Base-by-base conservation (phyloP, 2,113 vertebrate species). In the Gopherus evgoodei region DNA sequence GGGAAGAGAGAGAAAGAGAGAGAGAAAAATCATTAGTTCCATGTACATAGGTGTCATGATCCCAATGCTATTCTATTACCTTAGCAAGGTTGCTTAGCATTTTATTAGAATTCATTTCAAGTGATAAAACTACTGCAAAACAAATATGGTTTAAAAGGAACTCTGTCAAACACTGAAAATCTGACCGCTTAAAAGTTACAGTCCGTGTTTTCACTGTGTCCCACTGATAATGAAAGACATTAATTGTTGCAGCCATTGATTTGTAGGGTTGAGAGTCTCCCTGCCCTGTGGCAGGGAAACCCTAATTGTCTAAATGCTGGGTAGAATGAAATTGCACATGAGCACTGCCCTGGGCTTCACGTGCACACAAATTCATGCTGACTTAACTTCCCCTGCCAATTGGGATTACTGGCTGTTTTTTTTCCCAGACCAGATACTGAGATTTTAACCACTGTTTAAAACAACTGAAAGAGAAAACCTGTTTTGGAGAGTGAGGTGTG, bases 21-120 rank as follows among this genome's bases (percentile, higher is more conserved):
- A 93, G 59, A 62, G 92, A 81, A 65, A 97, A 96, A 86, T 95
- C 91, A 97, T 98, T 96, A 98, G 94, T 91, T 94, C 56, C 83
- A 96, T 11, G 69, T 52, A 88, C 79, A 65, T 5, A 95, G 81
- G 87, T 94, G 84, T 21, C 86, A 95, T 42, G 85, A 96, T 94
- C 92, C 94, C 91, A 91, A 93, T 90, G 42, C 2, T 78, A 90
- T 95, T 90, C 62, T 83, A 78, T 14, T 84, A 87, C 76, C 91
- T 76, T 38, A 88, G 16, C 86, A 42, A 95, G 62, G 96, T 72
- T 38, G 84, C 78, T n/a, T 29, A 31, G 52, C 2, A 87, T 91
- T 95, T 17, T 94, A 91, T 81, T 91, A 54, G 84, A 95, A 93
- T 87, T 94, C 82, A 96, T 91, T 94, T 83, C 0, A 97, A 96